Conservation (phyloP, 2,797 vertebrate genomes). For the Ibycter americanus region DNA sequence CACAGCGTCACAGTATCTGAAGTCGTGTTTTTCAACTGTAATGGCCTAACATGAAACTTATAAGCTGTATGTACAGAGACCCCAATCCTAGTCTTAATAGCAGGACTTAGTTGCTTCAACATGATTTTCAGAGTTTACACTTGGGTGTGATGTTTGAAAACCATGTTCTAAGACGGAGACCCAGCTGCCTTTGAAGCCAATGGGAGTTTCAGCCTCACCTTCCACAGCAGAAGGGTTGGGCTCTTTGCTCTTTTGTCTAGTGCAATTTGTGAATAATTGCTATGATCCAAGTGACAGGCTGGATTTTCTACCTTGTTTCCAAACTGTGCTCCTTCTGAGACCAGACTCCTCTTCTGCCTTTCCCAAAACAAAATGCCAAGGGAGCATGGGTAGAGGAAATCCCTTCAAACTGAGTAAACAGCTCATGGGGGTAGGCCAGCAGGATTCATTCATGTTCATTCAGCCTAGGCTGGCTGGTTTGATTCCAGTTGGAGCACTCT, state of each 20-base stretch:
- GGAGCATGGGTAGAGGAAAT: constrained; percentile 63
- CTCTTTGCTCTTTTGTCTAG: constrained; percentile 50
- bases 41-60: background rate
- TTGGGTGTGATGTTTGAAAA: background rate
- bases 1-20: background rate
- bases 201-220: background rate
- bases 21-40: background rate
- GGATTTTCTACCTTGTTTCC: constrained; percentile 16
- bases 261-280: constrained; percentile 31
- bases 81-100: background rate
- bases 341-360: background rate
- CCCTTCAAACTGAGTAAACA: constrained; percentile 65
- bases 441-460: constrained; percentile 70
- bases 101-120: background rate
- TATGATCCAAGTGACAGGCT: background rate
- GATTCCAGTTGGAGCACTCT: constrained; percentile 73
- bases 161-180: background rate
- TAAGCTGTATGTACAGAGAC: background rate
- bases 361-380: constrained; percentile 52
- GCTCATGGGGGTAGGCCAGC: constrained; percentile 55
- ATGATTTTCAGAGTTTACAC: background rate
- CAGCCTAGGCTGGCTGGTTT: constrained; percentile 68
- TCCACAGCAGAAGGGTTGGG: constrained; percentile 9
- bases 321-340: background rate
- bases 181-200: constrained; percentile 30